Conservation (phyloP, 2,113 vertebrate genomes). For the Mormyrus lacerda region DNA sequence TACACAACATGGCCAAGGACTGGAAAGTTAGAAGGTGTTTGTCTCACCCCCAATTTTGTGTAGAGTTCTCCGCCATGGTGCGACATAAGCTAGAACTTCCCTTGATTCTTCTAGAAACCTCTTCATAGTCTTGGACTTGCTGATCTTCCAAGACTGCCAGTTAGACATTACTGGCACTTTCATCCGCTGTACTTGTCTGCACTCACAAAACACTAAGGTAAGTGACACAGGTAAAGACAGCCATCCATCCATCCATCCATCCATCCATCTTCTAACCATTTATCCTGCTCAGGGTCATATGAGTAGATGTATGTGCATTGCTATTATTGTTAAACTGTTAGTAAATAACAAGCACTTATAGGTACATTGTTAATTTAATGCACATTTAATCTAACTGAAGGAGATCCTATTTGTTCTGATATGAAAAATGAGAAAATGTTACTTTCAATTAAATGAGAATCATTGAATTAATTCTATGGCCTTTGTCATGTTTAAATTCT, state of each 20-base stretch:
- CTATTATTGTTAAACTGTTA: neutral
- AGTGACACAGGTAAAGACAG: neutral
- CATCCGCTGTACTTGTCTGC: constrained; percentile 59
- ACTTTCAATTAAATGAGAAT: neutral
- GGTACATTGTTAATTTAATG: neutral
- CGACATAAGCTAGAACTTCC: constrained; percentile 35
- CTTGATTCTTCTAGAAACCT: constrained; percentile 30
- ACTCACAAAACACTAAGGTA: neutral
- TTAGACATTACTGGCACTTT: constrained; percentile 42
- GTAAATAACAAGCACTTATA: neutral
- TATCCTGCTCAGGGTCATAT: neutral
- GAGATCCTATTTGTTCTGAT: neutral
- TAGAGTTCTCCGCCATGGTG: constrained; percentile 55
- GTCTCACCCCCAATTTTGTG: constrained; percentile 63
- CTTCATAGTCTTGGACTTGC: constrained; percentile 33
- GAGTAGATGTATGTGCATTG: neutral
- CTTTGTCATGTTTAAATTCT: neutral
- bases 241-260: neutral
- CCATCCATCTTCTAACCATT: neutral
- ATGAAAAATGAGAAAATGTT: neutral
- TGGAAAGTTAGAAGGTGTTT: neutral
- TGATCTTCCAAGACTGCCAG: constrained; percentile 50
- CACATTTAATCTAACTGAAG: neutral
- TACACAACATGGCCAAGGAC: neutral
- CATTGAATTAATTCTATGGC: neutral